Conservation (phyloP, 2,113 vertebrate genomes). For the Nicator chloris region DNA sequence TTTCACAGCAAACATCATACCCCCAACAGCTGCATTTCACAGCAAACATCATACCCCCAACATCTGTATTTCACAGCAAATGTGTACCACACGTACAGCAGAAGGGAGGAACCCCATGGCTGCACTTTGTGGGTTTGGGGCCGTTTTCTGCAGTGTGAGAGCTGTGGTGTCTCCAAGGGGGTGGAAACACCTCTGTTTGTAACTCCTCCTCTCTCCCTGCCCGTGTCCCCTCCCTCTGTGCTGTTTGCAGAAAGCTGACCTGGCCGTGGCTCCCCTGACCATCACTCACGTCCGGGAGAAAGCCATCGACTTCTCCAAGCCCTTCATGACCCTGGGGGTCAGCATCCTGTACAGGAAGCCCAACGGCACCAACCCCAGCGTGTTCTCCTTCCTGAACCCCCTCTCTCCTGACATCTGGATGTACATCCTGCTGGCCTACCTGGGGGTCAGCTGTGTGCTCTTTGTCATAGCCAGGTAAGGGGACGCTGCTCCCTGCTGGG, state of each 20-base stretch:
- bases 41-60: neutral
- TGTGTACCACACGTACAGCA: rapidly evolving
- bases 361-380: slow-evolving; percentile 93
- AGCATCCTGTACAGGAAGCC: slow-evolving; percentile 97
- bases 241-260: slow-evolving; percentile 86
- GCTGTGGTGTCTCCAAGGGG: neutral
- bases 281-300: slow-evolving; percentile 96
- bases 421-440: slow-evolving; percentile 96
- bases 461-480: slow-evolving; percentile 98
- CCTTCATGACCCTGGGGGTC: slow-evolving; percentile 96
- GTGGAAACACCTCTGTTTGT: neutral
- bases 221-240: neutral
- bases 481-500: neutral
- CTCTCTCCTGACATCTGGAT: slow-evolving; percentile 98
- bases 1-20: no score
- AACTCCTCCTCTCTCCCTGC: neutral
- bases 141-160: neutral
- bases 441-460: slow-evolving; percentile 97
- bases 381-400: slow-evolving; percentile 98
- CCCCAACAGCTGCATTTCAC: neutral
- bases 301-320: slow-evolving; percentile 96
- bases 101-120: neutral
- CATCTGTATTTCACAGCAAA: neutral
- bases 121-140: rapidly evolving
- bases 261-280: slow-evolving; percentile 94